Evolutionary conservation across 2,113 vertebrate species (phyloP), one percentile per base, ranked within the genome.

Genomic region (Motacilla tschutschensis): DNA sequence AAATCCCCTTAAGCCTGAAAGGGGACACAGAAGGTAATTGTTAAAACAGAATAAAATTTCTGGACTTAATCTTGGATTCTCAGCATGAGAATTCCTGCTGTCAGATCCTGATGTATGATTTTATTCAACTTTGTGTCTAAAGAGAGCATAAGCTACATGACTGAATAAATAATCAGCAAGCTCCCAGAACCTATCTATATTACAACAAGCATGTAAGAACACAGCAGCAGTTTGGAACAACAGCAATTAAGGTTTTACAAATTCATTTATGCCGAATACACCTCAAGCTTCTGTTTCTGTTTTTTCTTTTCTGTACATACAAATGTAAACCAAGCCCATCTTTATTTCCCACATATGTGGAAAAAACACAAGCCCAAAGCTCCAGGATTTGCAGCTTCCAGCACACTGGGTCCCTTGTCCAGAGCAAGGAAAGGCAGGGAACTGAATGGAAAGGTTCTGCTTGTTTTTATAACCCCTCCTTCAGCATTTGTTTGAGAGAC

Each of bases 391-490:
- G 50, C 53, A 73, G 93, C 50, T 94, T 83, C 83, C 40, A 48
- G 85, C 86, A 96, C 96, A 96, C 88, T 96, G 31, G 80, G 69
- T 86, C 92, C 90, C 95, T 96, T 97, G 94, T 96, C 94, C 55
- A 3, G 59, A 64, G 64, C 69, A 77, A 54, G 78, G 93, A 74
- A 93, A 92, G 79, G 90, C 87, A 74, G 65, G 60, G 75, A 92
- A 91, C 59, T 90, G 91, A 92, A 94, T 81, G 83, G 93, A 90
- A 95, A 95, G 83, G 93, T 92, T 88, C 83, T 95, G 88, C 88
- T 95, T 96, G 92, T 95, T 97, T 97, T 95, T 25, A 73, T 91
- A 96, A 95, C 89, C 94, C 76, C 89, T 96, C 93, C 85, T 91
- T 43, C 87, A 91, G 90, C n/a, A 60, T 89, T 93, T 88, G 88